phyloP scores from a whole-genome alignment of 2,113 vertebrate species.

The Chitala chitala region DNA sequence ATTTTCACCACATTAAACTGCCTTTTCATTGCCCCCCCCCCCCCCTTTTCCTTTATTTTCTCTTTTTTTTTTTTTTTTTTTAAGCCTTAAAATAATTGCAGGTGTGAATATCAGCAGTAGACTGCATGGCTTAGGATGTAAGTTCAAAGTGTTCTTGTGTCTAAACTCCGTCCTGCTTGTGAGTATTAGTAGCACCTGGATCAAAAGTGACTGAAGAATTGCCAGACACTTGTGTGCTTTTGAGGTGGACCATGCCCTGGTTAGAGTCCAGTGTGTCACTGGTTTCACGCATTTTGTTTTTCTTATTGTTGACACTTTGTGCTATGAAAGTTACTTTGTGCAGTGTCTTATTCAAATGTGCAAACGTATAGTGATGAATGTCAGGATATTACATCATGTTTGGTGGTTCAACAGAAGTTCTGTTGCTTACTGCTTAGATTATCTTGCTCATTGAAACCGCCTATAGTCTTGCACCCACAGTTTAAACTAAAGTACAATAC shows the following conservation, averaged over 20 bases:
- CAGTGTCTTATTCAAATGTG: too few relatives aligned
- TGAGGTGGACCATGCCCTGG: too few relatives aligned
- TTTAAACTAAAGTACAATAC: too few relatives aligned
- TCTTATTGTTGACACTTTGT: too few relatives aligned
- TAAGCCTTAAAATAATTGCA: slow-evolving; percentile 6
- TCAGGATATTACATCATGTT: not conserved
- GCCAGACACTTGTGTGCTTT: too few relatives aligned
- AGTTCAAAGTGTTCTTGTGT: not conserved
- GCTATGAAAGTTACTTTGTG: too few relatives aligned
- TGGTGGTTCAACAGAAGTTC: too few relatives aligned
- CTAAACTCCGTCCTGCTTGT: not conserved
- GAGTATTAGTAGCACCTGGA: not conserved
- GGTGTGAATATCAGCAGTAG: not conserved
- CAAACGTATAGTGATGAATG: too few relatives aligned
- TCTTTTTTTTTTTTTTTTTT: not conserved
- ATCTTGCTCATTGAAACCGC: not conserved
- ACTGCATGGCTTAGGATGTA: not conserved
- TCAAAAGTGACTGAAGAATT: not conserved
- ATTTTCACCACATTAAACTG: too few relatives aligned
- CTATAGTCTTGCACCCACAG: too few relatives aligned
- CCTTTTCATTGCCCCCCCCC: not conserved
- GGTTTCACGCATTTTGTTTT: too few relatives aligned
- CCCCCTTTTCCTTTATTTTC: not conserved
- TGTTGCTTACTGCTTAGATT: not conserved
- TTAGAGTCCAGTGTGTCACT: too few relatives aligned